Evolutionary conservation across 2,113 vertebrate genomes (phyloP), one percentile per base, ranked within the genome.

Genomic region (Monopterus albus): DNA sequence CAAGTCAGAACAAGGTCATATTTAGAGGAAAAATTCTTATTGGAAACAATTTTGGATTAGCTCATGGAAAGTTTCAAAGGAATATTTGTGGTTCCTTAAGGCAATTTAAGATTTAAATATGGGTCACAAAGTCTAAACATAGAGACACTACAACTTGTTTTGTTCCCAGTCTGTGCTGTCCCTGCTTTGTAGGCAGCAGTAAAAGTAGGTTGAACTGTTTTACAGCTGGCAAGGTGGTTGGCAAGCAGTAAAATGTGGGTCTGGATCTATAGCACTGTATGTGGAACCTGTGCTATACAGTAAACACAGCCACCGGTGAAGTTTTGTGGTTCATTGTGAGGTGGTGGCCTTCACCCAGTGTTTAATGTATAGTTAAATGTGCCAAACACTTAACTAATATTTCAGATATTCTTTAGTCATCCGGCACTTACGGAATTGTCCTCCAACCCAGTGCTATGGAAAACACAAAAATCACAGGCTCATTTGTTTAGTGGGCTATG

Each of bases 171-270:
- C 31, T 45, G 53, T 23, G 67, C 13, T 6, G 10, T 47, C 20
- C 57, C 20, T 46, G 51, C 35, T 36, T 63, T 61, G n/a, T 6
- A 15, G 42, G 20, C 60, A 38, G 31, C 42, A 6, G 12, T 35
- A 25, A 64, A 91, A 87, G 83, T 88, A 83, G 87, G 82, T 86
- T 81, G 71, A 58, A 42, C 52, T 63, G 36, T 75, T 14, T 69
- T 61, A 29, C 36, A 75, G 25, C 36, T 70, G 61, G 38, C 53
- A 33, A 60, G 28, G n/a, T n/a, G 6, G 15, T 28, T 72, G 21
- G 13, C 5, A 57, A 49, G 7, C 13, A 10, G 12, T 58, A 49
- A 75, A 74, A 69, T 61, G 3, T 20, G 46, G 13, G 31, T 40
- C 23, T 50, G 13, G 29, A 31, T 1, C 29, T 7, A 31, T 31